Evolutionary conservation across 1,140 invertebrate genomes (phyloP).

Genomic region (Anadara kagoshimensis): DNA sequence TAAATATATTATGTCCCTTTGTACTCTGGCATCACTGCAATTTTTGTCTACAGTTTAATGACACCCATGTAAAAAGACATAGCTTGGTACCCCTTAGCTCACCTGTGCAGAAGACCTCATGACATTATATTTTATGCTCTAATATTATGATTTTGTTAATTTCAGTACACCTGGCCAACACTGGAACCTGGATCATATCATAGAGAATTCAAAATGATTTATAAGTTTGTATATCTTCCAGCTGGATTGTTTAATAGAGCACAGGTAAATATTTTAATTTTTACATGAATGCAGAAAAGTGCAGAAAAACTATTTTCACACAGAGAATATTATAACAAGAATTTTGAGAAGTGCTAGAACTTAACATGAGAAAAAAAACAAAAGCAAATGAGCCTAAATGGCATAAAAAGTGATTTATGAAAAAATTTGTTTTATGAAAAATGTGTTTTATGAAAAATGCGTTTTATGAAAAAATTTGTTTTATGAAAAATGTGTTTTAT

Average conservation of each 20-base stretch:
- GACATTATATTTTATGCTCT: neutral
- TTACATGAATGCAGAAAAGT: neutral
- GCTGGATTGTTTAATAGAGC: constrained; percentile 73
- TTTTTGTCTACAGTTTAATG: too few species aligned
- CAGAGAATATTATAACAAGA: neutral
- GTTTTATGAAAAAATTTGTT: too few species aligned
- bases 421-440: too few species aligned
- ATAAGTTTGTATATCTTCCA: constrained; percentile 69
- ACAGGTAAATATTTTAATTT: constrained; percentile 55
- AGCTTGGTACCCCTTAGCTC: too few species aligned
- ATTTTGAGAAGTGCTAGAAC: neutral
- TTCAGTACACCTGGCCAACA: constrained; percentile 64
- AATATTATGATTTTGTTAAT: constrained; percentile 6
- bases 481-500: too few species aligned
- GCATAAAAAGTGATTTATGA: too few species aligned
- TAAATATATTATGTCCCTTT: too few species aligned
- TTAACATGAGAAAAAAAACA: neutral
- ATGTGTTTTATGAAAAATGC: too few species aligned
- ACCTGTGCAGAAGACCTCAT: too few species aligned
- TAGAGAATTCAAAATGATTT: constrained; percentile 64
- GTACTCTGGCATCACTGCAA: too few species aligned
- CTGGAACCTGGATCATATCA: constrained; percentile 44
- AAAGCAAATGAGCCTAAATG: too few species aligned
- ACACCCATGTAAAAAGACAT: too few species aligned
- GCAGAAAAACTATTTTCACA: neutral